Conservation (phyloP, 1,140 invertebrate genomes). For the Microplitis demolitor region DNA sequence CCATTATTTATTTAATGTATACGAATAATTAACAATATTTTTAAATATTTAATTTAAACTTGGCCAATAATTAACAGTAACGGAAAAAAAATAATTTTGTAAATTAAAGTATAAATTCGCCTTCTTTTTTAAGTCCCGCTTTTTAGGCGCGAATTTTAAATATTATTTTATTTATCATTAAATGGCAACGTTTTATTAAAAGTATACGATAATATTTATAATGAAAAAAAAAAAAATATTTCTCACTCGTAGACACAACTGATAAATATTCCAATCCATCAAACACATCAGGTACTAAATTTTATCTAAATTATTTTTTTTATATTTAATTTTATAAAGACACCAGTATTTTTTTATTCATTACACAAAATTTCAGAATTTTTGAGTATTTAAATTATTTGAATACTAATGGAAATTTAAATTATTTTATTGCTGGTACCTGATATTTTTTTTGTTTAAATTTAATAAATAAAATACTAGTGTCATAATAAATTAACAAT, state of each 20-base stretch:
- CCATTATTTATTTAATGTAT: conserved; percentile 11
- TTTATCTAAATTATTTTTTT: neutral
- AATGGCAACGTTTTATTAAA: conserved; percentile 19
- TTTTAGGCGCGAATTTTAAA: too few species aligned
- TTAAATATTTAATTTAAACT: conserved; percentile 16
- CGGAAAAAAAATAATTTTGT: neutral
- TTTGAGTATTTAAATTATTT: too few species aligned
- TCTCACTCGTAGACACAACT: neutral
- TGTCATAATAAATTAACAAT: too few species aligned
- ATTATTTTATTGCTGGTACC: too few species aligned
- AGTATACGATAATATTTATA: neutral
- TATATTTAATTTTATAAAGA: neutral
- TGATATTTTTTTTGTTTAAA: too few species aligned
- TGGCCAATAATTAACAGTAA: conserved; percentile 30
- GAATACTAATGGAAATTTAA: too few species aligned
- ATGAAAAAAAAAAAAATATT: neutral
- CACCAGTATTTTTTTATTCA: too few species aligned
- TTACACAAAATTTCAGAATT: too few species aligned
- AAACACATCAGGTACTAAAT: conserved; percentile 12
- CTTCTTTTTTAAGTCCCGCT: too few species aligned
- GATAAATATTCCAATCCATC: conserved; percentile 7
- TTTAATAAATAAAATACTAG: too few species aligned
- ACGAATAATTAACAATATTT: conserved; percentile 39
- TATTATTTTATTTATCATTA: conserved; percentile 20
- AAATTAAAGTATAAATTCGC: too few species aligned